Evolutionary conservation across 1,140 invertebrate species (phyloP).

Genomic region (Gryon sp.): DNA sequence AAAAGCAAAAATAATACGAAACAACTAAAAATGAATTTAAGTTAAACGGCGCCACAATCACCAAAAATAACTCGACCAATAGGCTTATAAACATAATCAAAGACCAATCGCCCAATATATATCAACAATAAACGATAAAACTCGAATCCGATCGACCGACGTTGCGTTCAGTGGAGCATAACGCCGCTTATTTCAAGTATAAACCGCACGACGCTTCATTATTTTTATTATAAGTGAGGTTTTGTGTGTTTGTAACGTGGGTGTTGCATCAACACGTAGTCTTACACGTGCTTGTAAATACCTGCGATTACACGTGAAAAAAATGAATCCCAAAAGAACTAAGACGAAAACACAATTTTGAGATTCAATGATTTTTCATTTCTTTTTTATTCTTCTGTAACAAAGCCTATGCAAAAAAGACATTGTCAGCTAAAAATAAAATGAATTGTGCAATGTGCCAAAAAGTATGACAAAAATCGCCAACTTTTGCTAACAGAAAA

Average conservation of each 20-base stretch:
- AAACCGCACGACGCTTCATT: conserved; percentile 23
- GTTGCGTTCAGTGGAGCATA: conserved; percentile 11
- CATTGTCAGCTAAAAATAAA: conserved; percentile 20
- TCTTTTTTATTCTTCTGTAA: too few species aligned
- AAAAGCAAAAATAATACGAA: too few species aligned
- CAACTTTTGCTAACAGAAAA: too few species aligned
- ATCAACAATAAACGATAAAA: conserved; percentile 1
- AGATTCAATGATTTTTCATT: conserved; percentile 14
- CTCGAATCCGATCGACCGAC: conserved; percentile 1
- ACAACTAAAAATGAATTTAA: too few species aligned
- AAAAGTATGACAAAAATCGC: too few species aligned
- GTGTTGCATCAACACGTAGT: conserved; percentile 42
- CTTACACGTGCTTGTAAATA: conserved; percentile 48
- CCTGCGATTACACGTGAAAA: conserved; percentile 53
- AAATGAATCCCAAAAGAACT: conserved; percentile 20
- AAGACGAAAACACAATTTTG: conserved; percentile 4
- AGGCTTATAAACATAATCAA: conserved; percentile 12
- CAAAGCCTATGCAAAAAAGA: background rate
- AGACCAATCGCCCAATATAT: conserved; percentile 12
- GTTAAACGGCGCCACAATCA: conserved; percentile 13
- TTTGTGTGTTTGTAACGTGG: conserved; percentile 1
- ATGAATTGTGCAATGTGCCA: too few species aligned
- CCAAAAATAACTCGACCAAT: conserved; percentile 35
- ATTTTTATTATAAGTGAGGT: conserved; percentile 33
- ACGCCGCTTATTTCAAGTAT: conserved; percentile 9